phyloP scores from a whole-genome alignment of 2,797 vertebrate species.

The Sebastolobus altivelis region DNA sequence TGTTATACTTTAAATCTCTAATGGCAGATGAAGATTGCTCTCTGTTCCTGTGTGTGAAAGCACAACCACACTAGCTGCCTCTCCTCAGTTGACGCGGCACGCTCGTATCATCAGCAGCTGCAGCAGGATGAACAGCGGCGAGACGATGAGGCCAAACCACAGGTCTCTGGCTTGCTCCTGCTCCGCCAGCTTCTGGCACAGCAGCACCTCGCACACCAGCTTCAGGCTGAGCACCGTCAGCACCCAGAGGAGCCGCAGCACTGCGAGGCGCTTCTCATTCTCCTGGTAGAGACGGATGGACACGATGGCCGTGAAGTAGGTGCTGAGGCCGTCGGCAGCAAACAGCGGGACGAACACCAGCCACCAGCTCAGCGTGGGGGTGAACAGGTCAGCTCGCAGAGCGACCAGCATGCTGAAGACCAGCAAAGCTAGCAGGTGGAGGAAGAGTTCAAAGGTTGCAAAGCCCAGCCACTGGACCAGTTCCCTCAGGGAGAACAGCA shows the following conservation, averaged over 20 bases:
- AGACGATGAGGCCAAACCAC: constrained; percentile 95
- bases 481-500: constrained; percentile 96
- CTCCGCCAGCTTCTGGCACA: constrained; percentile 97
- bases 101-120: constrained; percentile 98
- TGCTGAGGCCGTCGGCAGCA: constrained; percentile 96
- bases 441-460: constrained; percentile 95
- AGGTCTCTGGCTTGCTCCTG: constrained; percentile 90
- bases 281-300: constrained; percentile 98
- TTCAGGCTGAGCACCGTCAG: constrained; percentile 97
- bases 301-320: constrained; percentile 98
- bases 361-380: constrained; percentile 91
- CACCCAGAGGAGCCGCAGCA: constrained; percentile 97
- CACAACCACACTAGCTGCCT: neutral
- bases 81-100: constrained; percentile 92
- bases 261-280: constrained; percentile 95
- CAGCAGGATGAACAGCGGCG: constrained; percentile 95
- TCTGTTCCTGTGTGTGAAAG: constrained; percentile 13
- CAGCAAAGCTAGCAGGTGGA: constrained; percentile 92
- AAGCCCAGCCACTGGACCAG: constrained; percentile 98
- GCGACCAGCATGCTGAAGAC: constrained; percentile 93
- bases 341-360: constrained; percentile 94
- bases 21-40: constrained; percentile 48
- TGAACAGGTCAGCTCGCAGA: constrained; percentile 88
- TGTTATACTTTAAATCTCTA: constrained; percentile 57
- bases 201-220: constrained; percentile 97